A percentile compares a stretch with the other conserved stretches of the same genome.
Conservation (phyloP, 2,797 vertebrate species). For the Odontamblyopus lacepedii region DNA sequence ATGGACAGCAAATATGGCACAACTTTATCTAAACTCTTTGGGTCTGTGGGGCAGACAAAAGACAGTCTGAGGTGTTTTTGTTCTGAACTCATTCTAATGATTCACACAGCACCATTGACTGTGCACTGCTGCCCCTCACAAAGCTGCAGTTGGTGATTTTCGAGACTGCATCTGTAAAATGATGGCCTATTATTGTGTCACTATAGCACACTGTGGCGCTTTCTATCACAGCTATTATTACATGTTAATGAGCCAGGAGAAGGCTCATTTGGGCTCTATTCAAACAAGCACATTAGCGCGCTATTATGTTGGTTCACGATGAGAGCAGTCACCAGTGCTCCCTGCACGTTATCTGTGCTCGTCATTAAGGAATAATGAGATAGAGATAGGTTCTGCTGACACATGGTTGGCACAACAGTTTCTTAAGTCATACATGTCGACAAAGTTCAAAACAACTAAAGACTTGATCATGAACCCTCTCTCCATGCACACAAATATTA, state of each 20-base stretch:
- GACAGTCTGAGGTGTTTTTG: background rate
- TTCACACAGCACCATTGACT: constrained; percentile 1
- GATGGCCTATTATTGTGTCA: constrained; percentile 13
- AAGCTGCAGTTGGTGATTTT: background rate
- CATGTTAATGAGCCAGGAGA: constrained; percentile 18
- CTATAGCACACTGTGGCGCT: constrained; percentile 10
- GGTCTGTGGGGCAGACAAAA: background rate
- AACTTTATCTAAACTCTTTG: background rate
- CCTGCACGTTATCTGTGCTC: background rate
- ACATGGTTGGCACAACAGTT: background rate
- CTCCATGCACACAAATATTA: too few species aligned
- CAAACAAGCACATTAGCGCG: constrained; percentile 13
- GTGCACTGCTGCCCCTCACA: background rate
- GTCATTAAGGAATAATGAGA: constrained; percentile 10
- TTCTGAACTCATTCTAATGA: constrained; percentile 1
- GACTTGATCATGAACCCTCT: background rate
- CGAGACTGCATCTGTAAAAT: constrained; percentile 11
- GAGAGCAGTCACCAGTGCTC: constrained; percentile 6
- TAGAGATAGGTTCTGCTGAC: background rate
- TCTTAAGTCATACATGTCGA: background rate
- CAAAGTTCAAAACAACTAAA: background rate
- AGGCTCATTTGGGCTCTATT: constrained; percentile 18
- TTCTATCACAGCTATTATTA: constrained; percentile 15
- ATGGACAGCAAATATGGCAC: background rate
- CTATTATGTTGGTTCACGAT: constrained; percentile 11